Evolutionary conservation across 2,113 vertebrate species (phyloP), one percentile per base, ranked within the genome.

Genomic region (Festucalex cinctus): DNA sequence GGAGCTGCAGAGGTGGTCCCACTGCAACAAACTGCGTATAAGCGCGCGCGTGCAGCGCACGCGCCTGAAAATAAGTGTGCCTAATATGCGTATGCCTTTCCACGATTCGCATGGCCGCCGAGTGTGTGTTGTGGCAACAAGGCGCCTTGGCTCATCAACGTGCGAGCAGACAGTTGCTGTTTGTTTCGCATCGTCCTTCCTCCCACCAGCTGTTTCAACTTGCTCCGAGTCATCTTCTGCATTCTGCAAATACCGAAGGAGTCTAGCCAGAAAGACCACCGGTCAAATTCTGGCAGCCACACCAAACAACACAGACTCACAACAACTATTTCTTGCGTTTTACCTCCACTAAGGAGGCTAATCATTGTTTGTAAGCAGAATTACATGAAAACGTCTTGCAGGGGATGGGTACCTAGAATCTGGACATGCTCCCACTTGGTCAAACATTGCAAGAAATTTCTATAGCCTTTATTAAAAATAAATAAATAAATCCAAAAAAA

Each of bases 1-100:
- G 63, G 79, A 77, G 81, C 85, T 88, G 88, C 86, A 88, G 84
- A 90, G 88, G 83, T 88, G 83, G 77, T 83, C 79, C 77, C 81
- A 85, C 80, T 85, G 81, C 87, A 88, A 87, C 71, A 84, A 69
- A 44, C 77, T 83, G 84, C 75, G 82, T 77, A 73, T 72, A 79
- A 75, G 70, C 39, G 62, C 57, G 61, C 49, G 46, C 7, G 68
- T 62, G 57, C 65, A 19, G 35, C 51, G 59, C 28, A 68, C 60
- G 37, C 9, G 1, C 28, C 10, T 58, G 49, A 37, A 63, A 66
- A 80, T 74, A 84, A 73, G 76, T 75, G 73, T 77, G 77, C 71
- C 58, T 67, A 68, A 86, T 32, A 32, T 74, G 73, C 56, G 24
- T 48, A 61, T 78, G 63, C 58, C 54, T 75, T 80, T 75, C 71